Conservation (phyloP, 2,113 vertebrate genomes). For the Oreochromis spilurus region DNA sequence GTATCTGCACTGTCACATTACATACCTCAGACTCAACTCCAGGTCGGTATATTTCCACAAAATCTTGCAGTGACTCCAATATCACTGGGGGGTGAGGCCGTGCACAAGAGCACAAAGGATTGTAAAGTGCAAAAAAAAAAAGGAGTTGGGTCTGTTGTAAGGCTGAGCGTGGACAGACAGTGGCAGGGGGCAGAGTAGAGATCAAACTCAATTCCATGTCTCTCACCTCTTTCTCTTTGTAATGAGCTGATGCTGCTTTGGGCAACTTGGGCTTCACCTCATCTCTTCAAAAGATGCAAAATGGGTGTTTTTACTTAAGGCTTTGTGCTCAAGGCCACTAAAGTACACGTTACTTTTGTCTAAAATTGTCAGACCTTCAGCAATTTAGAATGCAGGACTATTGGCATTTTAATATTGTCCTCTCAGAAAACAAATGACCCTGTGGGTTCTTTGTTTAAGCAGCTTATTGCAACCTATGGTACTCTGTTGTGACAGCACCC, state of each 20-base stretch:
- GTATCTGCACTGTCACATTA: neutral
- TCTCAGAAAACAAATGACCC: neutral
- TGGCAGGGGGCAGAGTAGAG: neutral
- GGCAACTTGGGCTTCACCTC: neutral
- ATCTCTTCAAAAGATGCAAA: constrained; percentile 18
- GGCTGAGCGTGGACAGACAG: neutral
- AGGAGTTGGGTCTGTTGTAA: neutral
- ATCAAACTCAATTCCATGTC: constrained; percentile 24
- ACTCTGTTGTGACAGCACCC: neutral
- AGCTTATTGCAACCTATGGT: neutral
- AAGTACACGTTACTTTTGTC: neutral
- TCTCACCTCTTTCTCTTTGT: constrained; percentile 1
- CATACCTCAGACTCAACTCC: neutral
- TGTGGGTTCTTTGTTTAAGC: neutral
- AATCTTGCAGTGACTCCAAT: neutral
- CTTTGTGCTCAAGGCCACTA: constrained; percentile 19
- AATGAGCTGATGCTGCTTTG: constrained; percentile 38
- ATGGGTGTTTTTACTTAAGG: constrained; percentile 19
- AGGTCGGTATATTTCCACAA: neutral
- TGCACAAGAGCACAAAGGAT: neutral
- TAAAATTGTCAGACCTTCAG: constrained; percentile 15
- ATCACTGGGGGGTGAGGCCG: neutral
- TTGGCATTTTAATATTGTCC: neutral
- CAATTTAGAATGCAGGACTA: constrained; percentile 4
- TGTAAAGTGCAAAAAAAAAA: neutral